Evolutionary conservation across 2,888 invertebrate species (phyloP).

Genomic region (Tenthredo amoena): DNA sequence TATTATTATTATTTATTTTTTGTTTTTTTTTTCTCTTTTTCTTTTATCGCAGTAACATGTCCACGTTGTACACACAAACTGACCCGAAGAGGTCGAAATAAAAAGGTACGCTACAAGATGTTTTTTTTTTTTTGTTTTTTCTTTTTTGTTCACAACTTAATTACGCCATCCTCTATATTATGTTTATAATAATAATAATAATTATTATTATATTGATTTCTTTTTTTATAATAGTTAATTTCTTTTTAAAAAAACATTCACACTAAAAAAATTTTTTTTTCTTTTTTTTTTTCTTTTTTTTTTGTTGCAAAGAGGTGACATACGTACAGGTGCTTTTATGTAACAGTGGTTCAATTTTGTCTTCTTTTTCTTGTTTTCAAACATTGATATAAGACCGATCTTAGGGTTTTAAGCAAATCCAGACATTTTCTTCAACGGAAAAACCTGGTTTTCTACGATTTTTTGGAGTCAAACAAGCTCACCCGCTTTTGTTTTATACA

Average conservation of each 20-base stretch:
- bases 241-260: constrained; percentile 64
- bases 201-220: constrained; percentile 58
- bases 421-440: constrained; percentile 16
- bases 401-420: background rate
- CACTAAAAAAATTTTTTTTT: constrained; percentile 63
- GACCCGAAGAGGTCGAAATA: constrained; percentile 65
- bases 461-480: constrained; percentile 10
- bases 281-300: background rate
- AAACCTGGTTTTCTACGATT: background rate
- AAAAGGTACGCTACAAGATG: constrained; percentile 70
- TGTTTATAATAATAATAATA: constrained; percentile 65
- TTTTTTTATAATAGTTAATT: constrained; percentile 60
- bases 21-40: constrained; percentile 60
- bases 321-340: constrained; percentile 32
- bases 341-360: constrained; percentile 34
- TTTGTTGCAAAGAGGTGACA: constrained; percentile 54
- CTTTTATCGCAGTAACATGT: constrained; percentile 58
- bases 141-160: constrained; percentile 64
- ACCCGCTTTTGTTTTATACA: background rate
- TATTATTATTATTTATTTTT: constrained; percentile 60
- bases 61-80: constrained; percentile 70
- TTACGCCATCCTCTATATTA: constrained; percentile 68
- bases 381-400: constrained; percentile 24
- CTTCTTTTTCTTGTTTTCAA: background rate
- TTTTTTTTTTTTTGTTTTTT: constrained; percentile 50